Evolutionary conservation across 2,888 invertebrate genomes (phyloP), one percentile per base, ranked within the genome.

Genomic region (Ethmia dodecea): DNA sequence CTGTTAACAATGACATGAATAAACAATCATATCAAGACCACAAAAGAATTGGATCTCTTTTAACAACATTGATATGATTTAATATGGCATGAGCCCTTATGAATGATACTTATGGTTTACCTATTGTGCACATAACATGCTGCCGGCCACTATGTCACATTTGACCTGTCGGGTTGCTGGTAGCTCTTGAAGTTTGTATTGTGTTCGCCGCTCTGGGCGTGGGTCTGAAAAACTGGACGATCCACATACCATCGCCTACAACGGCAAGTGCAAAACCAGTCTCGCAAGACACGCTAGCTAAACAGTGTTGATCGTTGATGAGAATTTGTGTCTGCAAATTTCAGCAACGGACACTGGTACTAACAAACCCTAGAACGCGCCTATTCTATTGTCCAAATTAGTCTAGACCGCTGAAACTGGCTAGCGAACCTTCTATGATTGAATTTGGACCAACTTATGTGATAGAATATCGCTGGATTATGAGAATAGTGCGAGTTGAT

Each of bases 141-240:
- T 65, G 75, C 73, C 74, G 68, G 76, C 84, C 81, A 69, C 70
- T 68, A 74, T 75, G 73, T 76, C 81, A 73, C 65, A 64, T 76
- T 75, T 58, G 75, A 80, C 77, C 76, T 71, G 78, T 72, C 73
- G 68, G 71, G 71, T 75, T 70, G 69, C 83, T 59, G 74, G 72
- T 60, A 55, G 64, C 69, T 73, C 80, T 72, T 73, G 71, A 58
- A 58, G 77, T 63, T 72, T 76, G 73, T 66, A 61, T 73, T 75
- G 72, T 62, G 70, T 73, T 74, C 76, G 78, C 84, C 86, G 83
- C 81, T 59, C 72, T 76, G 73, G 84, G 84, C 84, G 83, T 72
- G 65, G 77, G 64, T 86, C 86, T 86, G 86, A 86, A 86, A 86
- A 86, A 86, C 86, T 86, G 83, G 86, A 84, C 84, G 84, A 84